Percentiles rank a stretch among this genome's conserved stretches.
Conservation (phyloP, 2,113 vertebrate species). For the cattle (Bos taurus) region ARS-UCD2.0 NC_037336.1:72931501-72932000, state of each 20-base stretch:
- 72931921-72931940: constrained; percentile 83
- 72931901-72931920: constrained; percentile 31
- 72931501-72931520: background rate
- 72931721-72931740: background rate
- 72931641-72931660: background rate
- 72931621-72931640: background rate
- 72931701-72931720: background rate
- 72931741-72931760: background rate
- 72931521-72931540: background rate
- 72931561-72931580: background rate
- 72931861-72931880: constrained; percentile 68
- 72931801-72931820: constrained; percentile 48
- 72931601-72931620: background rate
- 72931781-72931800: background rate
- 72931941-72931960: constrained; percentile 82
- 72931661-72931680: background rate
- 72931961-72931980: constrained; percentile 54
- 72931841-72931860: constrained; percentile 63
- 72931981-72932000: background rate
- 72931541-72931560: background rate
- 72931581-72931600: background rate
- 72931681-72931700: background rate
- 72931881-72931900: constrained; percentile 74
- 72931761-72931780: background rate
- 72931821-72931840: constrained; percentile 25